Evolutionary conservation across 2,888 invertebrate genomes (phyloP), one percentile per base, ranked within the genome.

Genomic region (Meloe dianella): DNA sequence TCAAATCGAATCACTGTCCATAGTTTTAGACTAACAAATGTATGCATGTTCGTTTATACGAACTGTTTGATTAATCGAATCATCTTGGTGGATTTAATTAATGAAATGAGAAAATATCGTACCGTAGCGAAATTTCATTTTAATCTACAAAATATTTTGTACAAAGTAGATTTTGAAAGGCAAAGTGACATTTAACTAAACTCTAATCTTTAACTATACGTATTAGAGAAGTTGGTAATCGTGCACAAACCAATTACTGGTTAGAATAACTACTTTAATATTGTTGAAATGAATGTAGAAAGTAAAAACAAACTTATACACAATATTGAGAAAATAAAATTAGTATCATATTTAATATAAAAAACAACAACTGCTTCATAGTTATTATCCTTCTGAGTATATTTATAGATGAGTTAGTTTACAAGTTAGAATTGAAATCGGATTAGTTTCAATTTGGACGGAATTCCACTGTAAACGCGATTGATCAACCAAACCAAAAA

Each of bases 121-220:
- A 51, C 22, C 22, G 22, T 22, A 20, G 17, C 8, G 17, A 5
- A 20, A 51, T 51, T 22, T 51, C 9, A 51, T 51, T 51, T 20
- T 17, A 41, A 17, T 35, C 4, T 35, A 35, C 10, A 7, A 10
- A 51, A 20, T 22, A 20, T 51, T 22, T 20, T 20, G 20, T 10
- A 51, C 22, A 22, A 1, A 51, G 22, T 51, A 9, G 12, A 51
- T 51, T 51, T 51, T 51, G 47, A 9, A 41, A 51, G 47, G 22
- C 22, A 51, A 51, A 51, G 5, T 22, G 22, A 51, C 47, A 8
- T 51, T 51, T 10, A 22, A 51, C 22, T 51, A 51, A 51, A 51
- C 10, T 51, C 47, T 51, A 51, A 51, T 51, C 47, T 51, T 51
- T 51, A 51, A 51, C 47, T 51, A 51, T 20, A 51, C 10, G 47